These are phyloP conservation scores for Antidorcas marsupialis DNA, from an alignment of 2,113 vertebrate genomes.

Conservation along the genomic window DNA sequence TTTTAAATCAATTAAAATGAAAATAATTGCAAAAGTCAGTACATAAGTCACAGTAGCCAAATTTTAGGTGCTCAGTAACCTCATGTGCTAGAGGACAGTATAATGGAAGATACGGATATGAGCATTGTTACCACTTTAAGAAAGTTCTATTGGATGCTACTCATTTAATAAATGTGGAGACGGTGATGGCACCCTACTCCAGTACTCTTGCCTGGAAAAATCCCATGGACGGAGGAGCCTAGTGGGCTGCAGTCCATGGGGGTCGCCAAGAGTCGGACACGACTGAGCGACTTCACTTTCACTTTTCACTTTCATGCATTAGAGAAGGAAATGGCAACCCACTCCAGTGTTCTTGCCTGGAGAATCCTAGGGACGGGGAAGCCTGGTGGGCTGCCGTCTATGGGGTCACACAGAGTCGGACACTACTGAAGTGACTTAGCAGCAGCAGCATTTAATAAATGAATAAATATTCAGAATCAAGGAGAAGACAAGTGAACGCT, in stretches of 20 bases:
- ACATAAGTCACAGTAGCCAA: background rate
- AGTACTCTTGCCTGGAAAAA: no score
- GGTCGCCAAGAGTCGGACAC: accelerated
- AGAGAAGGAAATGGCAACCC: no score
- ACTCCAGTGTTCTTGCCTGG: no score
- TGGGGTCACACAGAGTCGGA: no score
- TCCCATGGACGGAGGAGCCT: no score
- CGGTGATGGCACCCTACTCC: no score
- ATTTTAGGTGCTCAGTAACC: background rate
- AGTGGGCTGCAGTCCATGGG: no score
- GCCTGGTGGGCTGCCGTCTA: no score
- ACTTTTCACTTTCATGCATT: no score
- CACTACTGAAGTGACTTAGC: no score
- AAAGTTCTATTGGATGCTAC: background rate
- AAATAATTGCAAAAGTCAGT: background rate
- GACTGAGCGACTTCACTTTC: no score
- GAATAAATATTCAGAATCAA: background rate
- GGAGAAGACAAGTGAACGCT: background rate
- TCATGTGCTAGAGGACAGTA: background rate
- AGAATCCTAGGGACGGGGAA: no score
- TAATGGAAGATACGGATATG: background rate
- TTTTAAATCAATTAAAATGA: background rate
- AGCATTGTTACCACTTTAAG: background rate
- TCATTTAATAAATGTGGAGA: background rate
- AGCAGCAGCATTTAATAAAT: background rate